Evolutionary conservation across 2,888 invertebrate genomes (phyloP).

Genomic region (Drosophila siamana): DNA sequence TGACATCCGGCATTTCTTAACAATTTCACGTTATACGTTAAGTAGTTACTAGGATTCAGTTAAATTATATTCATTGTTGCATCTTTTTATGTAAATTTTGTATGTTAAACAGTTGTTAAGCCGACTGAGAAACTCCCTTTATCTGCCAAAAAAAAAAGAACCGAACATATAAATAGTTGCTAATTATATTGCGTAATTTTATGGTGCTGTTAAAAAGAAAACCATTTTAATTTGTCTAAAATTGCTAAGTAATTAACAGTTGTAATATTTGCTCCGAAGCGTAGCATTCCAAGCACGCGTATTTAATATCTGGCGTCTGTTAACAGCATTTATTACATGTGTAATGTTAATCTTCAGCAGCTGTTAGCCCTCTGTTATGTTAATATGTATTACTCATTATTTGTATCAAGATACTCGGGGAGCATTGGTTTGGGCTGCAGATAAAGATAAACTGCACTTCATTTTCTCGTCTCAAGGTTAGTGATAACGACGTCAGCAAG

Average conservation of each 20-base stretch:
- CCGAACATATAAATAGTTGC: neutral
- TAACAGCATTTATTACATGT: neutral
- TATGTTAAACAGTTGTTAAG: neutral
- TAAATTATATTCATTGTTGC: neutral
- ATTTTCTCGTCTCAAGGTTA: constrained; percentile 2
- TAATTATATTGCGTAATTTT: neutral
- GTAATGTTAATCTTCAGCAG: neutral
- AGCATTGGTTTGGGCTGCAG: constrained; percentile 7
- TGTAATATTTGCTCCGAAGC: neutral
- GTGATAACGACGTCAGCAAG: constrained; percentile 8
- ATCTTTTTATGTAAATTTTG: neutral
- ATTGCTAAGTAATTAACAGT: neutral
- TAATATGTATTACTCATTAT: neutral
- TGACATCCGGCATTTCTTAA: neutral
- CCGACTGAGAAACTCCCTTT: no score
- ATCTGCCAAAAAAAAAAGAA: no score
- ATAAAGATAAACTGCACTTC: constrained; percentile 16
- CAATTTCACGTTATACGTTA: neutral
- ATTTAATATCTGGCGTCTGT: neutral
- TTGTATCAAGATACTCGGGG: neutral
- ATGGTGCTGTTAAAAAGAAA: neutral
- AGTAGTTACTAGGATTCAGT: neutral
- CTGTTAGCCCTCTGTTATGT: neutral
- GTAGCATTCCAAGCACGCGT: neutral
- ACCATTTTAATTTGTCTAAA: neutral